Conservation (phyloP, 2,113 vertebrate species). For the Donacobius atricapilla region DNA sequence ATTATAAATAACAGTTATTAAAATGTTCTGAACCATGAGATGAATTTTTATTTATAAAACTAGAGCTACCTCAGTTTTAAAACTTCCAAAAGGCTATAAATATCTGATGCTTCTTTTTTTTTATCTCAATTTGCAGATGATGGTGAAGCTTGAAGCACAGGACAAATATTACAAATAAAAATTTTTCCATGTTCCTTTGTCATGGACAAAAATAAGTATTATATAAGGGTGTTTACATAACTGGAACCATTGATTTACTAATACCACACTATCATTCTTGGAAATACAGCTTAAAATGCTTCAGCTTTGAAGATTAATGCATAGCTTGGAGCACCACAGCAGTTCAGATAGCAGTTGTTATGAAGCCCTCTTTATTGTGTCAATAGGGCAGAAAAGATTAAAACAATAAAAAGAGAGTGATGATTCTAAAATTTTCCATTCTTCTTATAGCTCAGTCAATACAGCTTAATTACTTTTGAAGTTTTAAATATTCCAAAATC, state of each 20-base stretch:
- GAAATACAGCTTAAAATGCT: not conserved
- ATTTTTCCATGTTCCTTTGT: not conserved
- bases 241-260: not conserved
- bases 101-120: not conserved
- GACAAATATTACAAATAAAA: not conserved
- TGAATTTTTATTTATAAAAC: slow-evolving; percentile 43
- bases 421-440: not conserved
- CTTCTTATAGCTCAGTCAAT: not conserved
- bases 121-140: not conserved
- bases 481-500: not conserved
- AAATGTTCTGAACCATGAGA: slow-evolving; percentile 53
- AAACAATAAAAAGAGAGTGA: not conserved
- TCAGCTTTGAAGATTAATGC: slow-evolving; percentile 8
- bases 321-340: not conserved
- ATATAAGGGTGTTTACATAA: not conserved
- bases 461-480: not conserved
- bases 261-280: not conserved
- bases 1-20: slow-evolving; percentile 65
- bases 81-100: not conserved
- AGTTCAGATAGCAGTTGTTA: not conserved
- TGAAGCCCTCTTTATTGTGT: not conserved
- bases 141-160: not conserved
- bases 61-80: not conserved
- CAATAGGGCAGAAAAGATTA: not conserved
- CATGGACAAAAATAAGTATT: not conserved